These are phyloP conservation scores for Metalampra italica DNA, from an alignment of 2,888 invertebrate genomes.

Conservation along the genomic window DNA sequence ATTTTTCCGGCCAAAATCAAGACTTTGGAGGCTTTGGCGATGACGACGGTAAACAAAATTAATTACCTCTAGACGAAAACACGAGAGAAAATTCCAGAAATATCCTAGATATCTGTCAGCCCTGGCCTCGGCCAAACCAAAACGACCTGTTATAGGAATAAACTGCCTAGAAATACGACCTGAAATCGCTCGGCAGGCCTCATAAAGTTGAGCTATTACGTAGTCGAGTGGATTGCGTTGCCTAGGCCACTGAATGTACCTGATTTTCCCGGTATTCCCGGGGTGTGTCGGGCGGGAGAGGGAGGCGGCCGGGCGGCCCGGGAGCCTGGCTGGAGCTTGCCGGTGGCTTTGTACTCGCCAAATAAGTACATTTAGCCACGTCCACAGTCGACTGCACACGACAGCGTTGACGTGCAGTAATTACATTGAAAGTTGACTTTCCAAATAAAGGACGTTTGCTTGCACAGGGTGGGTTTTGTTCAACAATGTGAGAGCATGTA, in stretches of 20 bases:
- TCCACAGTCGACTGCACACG: constrained; percentile 27
- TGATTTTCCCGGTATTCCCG: constrained; percentile 26
- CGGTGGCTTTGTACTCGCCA: constrained; percentile 33
- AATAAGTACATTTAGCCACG: constrained; percentile 34
- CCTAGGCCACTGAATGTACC: constrained; percentile 34
- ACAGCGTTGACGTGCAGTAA: constrained; percentile 37
- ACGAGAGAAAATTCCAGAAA: too few species aligned
- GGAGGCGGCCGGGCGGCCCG: constrained; percentile 11
- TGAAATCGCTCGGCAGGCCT: constrained; percentile 3
- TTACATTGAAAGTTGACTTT: constrained; percentile 14
- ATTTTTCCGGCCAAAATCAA: too few species aligned
- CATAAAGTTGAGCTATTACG: constrained; percentile 2
- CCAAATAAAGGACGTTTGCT: too few species aligned
- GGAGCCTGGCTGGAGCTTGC: constrained; percentile 10
- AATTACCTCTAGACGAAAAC: too few species aligned
- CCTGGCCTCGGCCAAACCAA: not conserved
- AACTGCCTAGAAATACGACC: not conserved
- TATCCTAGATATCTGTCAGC: not conserved
- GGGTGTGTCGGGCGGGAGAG: not conserved
- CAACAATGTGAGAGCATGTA: too few species aligned
- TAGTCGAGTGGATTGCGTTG: constrained; percentile 14
- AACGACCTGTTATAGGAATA: not conserved
- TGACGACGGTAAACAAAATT: too few species aligned
- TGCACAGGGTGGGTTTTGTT: too few species aligned
- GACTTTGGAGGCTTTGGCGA: too few species aligned